These are phyloP conservation scores for Adelges cooleyi DNA, from an alignment of 1,140 invertebrate species.

Conservation along the genomic window DNA sequence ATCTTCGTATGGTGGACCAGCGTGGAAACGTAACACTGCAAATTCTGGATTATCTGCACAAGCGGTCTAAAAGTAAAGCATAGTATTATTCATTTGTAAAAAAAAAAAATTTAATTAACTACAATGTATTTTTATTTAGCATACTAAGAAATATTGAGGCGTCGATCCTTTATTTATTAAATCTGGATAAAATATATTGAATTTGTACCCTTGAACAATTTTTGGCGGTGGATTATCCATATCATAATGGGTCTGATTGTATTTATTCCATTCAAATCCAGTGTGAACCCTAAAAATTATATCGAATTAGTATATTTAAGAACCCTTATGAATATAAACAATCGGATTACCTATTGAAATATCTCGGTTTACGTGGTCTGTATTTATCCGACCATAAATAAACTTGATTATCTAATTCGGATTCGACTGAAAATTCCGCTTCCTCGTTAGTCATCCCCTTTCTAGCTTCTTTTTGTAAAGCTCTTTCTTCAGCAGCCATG, in stretches of 20 bases:
- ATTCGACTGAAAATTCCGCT: slow-evolving; percentile 85
- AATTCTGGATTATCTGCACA: slow-evolving; percentile 91
- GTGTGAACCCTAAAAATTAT: slow-evolving; percentile 56
- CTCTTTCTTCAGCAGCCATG: slow-evolving; percentile 46
- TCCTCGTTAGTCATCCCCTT: slow-evolving; percentile 85
- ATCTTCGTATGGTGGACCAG: slow-evolving; percentile 98
- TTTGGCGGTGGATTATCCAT: slow-evolving; percentile 99
- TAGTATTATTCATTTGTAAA: not conserved
- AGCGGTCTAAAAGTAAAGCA: slow-evolving; percentile 54
- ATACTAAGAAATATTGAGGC: slow-evolving; percentile 82
- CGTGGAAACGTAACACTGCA: slow-evolving; percentile 84
- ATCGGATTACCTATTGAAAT: slow-evolving; percentile 70
- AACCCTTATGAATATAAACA: not conserved
- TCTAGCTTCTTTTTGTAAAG: slow-evolving; percentile 63
- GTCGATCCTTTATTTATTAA: slow-evolving; percentile 90
- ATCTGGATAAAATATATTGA: slow-evolving; percentile 99
- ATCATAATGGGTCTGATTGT: slow-evolving; percentile 99
- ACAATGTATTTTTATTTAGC: slow-evolving; percentile 32
- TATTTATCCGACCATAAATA: slow-evolving; percentile 98
- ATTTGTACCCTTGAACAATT: slow-evolving; percentile 99
- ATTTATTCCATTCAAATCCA: slow-evolving; percentile 99
- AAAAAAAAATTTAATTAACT: not conserved
- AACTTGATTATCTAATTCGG: slow-evolving; percentile 68
- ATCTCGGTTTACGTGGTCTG: slow-evolving; percentile 88
- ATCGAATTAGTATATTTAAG: not conserved